Evolutionary conservation across 2,888 invertebrate genomes (phyloP), one percentile per base, ranked within the genome.

Genomic region (Nebria brevicollis): DNA sequence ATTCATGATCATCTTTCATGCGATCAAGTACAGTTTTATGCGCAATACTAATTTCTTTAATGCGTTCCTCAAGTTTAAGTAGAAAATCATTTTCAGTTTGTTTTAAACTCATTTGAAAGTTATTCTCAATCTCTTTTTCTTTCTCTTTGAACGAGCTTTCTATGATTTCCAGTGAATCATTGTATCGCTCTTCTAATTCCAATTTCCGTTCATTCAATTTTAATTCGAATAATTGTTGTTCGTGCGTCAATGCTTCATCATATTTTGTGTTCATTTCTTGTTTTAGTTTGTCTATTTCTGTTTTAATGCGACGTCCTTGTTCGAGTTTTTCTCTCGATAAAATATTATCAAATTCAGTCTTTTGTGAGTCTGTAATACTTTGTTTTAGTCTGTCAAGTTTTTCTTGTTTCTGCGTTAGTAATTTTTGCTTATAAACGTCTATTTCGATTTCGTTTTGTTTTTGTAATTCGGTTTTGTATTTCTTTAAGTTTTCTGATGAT

Each of bases 1-100:
- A 90, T 0, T 90, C 90, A 84, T 94, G 93, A 83, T 92, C 92
- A 83, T 91, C 91, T 83, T 90, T 89, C 82, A 93, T 86, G 34
- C 91, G 88, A 43, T 93, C 92, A 66, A 92, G 85, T 7, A 90
- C 90, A 0, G 90, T 88, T 85, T 91, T 90, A 84, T 93, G 92
- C 78, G 91, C 91, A 83, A 91, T 90, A 66, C 90, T 87, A 84
- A 92, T 87, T 72, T 90, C 89, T 11, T 91, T 89, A 66, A 91
- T 88, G 84, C 90, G 91, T 79, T 88, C 88, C 26, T 89, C 89
- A 66, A 91, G 84, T 75, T 86, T 89, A 70, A 90, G 89, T 81
- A 91, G 90, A 7, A 92, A 85, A 83, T 92, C 92, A 82, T 88
- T 90, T 34, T 92, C 91, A 8, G 93, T 87, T 77, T 90, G 89